phyloP scores from a whole-genome alignment of 2,888 invertebrate genomes.

The Drosophila gaucha region DNA sequence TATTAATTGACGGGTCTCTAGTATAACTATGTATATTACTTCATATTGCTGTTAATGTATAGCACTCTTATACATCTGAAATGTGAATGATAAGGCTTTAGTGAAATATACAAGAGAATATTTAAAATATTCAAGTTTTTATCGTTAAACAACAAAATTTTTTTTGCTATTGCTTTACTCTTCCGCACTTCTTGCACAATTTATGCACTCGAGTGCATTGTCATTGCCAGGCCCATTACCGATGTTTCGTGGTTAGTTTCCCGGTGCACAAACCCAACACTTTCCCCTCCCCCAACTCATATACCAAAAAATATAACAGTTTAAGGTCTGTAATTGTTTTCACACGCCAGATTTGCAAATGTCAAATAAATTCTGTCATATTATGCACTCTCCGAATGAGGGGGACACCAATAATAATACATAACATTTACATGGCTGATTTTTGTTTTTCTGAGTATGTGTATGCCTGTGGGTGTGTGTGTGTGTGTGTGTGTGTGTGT shows the following conservation, averaged over 20 bases:
- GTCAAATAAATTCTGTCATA: conserved; percentile 70
- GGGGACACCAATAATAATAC: conserved; percentile 19
- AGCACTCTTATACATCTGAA: no score
- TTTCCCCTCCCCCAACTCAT: not conserved
- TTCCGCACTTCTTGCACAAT: conserved; percentile 16
- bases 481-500: not conserved
- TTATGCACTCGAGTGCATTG: conserved; percentile 45
- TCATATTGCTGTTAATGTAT: no score
- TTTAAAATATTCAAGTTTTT: no score
- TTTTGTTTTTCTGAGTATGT: not conserved
- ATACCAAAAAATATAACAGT: not conserved
- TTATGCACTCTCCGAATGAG: conserved; percentile 43
- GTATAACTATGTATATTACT: no score
- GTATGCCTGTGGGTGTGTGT: not conserved
- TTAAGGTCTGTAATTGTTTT: conserved; percentile 68
- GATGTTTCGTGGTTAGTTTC: conserved; percentile 43
- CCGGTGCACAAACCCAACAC: conserved; percentile 3
- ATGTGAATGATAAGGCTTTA: no score
- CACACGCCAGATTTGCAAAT: conserved; percentile 72
- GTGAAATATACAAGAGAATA: no score
- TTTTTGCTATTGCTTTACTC: not conserved
- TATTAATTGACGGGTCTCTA: no score
- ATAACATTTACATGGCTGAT: conserved; percentile 32
- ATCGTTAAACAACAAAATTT: no score
- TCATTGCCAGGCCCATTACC: conserved; percentile 46